phyloP scores from a whole-genome alignment of 2,888 invertebrate genomes.

The Operophtera brumata region DNA sequence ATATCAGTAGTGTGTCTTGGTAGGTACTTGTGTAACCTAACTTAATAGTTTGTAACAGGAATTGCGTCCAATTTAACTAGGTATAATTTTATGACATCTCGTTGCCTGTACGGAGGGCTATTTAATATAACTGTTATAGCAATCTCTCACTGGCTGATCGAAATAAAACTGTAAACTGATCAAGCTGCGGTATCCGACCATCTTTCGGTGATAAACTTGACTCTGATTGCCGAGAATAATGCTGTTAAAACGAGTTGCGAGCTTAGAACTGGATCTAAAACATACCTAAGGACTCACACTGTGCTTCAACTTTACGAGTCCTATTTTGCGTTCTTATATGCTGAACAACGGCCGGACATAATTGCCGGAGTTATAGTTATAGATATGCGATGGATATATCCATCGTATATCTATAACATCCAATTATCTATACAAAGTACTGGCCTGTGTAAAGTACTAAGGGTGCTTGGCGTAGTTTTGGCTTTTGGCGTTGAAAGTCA shows the following conservation, averaged over 20 bases:
- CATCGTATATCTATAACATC: too few species aligned
- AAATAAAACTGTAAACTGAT: slow-evolving; percentile 24
- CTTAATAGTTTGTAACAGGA: too few species aligned
- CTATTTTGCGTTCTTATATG: slow-evolving; percentile 42
- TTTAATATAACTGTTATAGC: slow-evolving; percentile 25
- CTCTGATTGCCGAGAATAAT: slow-evolving; percentile 34
- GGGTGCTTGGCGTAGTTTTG: too few species aligned
- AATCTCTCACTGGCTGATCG: slow-evolving; percentile 31
- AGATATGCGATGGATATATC: background rate
- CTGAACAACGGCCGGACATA: slow-evolving; percentile 50
- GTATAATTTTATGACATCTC: background rate
- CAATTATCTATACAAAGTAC: background rate
- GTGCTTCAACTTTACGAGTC: slow-evolving; percentile 46
- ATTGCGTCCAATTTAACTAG: background rate
- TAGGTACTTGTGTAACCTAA: background rate
- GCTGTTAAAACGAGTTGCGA: slow-evolving; percentile 32
- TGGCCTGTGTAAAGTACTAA: too few species aligned
- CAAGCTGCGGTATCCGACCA: slow-evolving; percentile 24
- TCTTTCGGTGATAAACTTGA: slow-evolving; percentile 30
- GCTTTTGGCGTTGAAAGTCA: too few species aligned
- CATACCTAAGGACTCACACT: slow-evolving; percentile 39
- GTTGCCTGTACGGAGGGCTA: slow-evolving; percentile 9
- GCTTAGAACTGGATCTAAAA: slow-evolving; percentile 33
- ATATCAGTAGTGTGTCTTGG: slow-evolving; percentile 17
- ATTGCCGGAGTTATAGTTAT: slow-evolving; percentile 42